Base-by-base conservation (phyloP, 2,888 invertebrate genomes). In the Frankliniella intonsa region DNA sequence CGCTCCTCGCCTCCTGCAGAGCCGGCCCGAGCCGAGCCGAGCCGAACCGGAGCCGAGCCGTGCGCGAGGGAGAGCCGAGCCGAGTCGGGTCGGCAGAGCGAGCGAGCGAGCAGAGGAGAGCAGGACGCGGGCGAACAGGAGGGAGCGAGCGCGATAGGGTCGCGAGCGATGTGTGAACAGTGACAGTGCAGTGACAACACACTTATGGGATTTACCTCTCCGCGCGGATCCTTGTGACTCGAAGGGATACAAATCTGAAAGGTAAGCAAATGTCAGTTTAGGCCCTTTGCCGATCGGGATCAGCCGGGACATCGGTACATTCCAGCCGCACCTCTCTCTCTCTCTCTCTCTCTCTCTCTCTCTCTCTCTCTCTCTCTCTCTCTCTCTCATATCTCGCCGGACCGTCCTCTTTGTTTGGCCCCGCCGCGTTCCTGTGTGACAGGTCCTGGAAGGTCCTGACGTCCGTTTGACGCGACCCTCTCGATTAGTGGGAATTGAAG, bases 131-230 rank as follows among this genome's bases (percentile, higher is more conserved):
- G 11, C 38, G 38, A 38, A 25, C 22, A 22, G 69, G 2, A 65
- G 3, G 22, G 5, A 62, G 9, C 25, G 69, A n/a, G 69, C 69
- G 69, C 69, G 69, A 38, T 38, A 38, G 38, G 38, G 38, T 38
- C 38, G 22, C 69, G 69, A 22, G 69, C 69, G n/a, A 69, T 22
- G 69, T 9, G 69, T 22, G 69, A 76, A 76, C 69, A 76, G 69
- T 76, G 69, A 22, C 69, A 76, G 69, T 76, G 69, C 69, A 76
- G 69, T 76, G 69, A 76, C 69, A 76, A 76, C 69, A 76, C 69
- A 76, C 69, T 76, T 76, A 76, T 76, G 69, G 69, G 69, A 76
- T 76, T 76, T 76, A 76, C 69, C 25, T 25, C 25, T 22, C 22
- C n/a, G 22, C 25, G 22, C 10, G 5, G 22, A 12, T n/a, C 62